Conservation (phyloP, 2,113 vertebrate genomes). For the Pseudolaguvia tuberculata region DNA sequence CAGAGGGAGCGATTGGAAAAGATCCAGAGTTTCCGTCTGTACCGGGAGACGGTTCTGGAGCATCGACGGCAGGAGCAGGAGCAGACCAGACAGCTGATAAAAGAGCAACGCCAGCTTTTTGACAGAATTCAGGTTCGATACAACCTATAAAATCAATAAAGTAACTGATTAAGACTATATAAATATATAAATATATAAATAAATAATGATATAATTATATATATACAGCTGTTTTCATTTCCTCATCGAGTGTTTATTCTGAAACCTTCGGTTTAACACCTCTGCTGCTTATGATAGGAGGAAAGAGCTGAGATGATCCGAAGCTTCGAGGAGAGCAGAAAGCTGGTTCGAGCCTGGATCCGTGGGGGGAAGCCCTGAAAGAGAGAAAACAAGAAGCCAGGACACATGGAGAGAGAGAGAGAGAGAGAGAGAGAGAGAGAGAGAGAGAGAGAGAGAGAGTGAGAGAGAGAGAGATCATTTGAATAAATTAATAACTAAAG, state of each 20-base stretch:
- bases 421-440: neutral
- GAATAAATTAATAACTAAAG: no score
- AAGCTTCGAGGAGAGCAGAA: neutral
- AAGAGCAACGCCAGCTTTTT: slow-evolving; percentile 67
- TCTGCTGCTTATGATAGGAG: neutral
- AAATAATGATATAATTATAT: no score
- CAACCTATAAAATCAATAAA: neutral
- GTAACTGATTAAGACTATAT: neutral
- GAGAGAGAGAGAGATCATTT: no score
- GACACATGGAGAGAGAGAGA: neutral
- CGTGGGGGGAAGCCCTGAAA: neutral
- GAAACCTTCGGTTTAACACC: neutral
- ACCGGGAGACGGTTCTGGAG: slow-evolving; percentile 64
- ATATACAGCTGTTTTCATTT: neutral
- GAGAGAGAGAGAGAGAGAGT: neutral
- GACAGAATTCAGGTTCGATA: slow-evolving; percentile 72
- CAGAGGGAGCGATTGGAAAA: slow-evolving; percentile 66
- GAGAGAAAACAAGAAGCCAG: no score
- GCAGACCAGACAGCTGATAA: slow-evolving; percentile 57
- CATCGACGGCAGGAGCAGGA: slow-evolving; percentile 62
- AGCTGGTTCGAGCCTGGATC: neutral
- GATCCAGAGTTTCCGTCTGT: slow-evolving; percentile 72
- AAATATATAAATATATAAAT: no score
- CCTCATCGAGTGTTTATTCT: neutral
- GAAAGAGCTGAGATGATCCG: neutral